Evolutionary conservation across 2,113 vertebrate species (phyloP).

Genomic region (Erinaceus europaeus): DNA sequence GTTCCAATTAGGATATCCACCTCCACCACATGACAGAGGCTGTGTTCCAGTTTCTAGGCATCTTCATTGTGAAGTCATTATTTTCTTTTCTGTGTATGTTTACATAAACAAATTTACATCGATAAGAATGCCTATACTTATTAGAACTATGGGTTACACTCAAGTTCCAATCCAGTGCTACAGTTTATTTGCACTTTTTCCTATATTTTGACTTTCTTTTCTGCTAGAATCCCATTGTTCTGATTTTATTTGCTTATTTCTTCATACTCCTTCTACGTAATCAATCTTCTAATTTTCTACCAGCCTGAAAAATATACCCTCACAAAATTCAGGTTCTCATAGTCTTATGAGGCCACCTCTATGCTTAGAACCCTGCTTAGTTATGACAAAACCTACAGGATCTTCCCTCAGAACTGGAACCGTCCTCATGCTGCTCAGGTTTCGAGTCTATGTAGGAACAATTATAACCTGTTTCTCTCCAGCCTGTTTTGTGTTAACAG

Average conservation of each 20-base stretch:
- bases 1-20: too few relatives aligned
- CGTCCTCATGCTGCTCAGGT: neutral
- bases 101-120: neutral
- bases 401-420: neutral
- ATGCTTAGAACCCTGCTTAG: neutral
- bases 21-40: too few relatives aligned
- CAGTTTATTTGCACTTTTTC: too few relatives aligned
- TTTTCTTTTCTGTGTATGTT: neutral
- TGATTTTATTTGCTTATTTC: neutral
- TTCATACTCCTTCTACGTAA: neutral
- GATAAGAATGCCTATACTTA: neutral
- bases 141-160: neutral
- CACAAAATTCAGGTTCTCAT: neutral
- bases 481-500: neutral
- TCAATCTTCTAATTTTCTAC: neutral
- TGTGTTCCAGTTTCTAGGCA: neutral
- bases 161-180: too few relatives aligned
- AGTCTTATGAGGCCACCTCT: neutral
- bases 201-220: constrained; percentile 8
- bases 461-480: neutral
- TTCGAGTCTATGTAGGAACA: neutral
- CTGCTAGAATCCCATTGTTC: neutral
- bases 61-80: neutral
- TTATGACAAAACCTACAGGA: neutral
- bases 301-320: neutral